Percentiles rank a stretch among this genome's conserved stretches.
These are phyloP conservation scores for Carduelis carduelis DNA, from an alignment of 2,797 vertebrate genomes.

Conservation along the genomic window DNA sequence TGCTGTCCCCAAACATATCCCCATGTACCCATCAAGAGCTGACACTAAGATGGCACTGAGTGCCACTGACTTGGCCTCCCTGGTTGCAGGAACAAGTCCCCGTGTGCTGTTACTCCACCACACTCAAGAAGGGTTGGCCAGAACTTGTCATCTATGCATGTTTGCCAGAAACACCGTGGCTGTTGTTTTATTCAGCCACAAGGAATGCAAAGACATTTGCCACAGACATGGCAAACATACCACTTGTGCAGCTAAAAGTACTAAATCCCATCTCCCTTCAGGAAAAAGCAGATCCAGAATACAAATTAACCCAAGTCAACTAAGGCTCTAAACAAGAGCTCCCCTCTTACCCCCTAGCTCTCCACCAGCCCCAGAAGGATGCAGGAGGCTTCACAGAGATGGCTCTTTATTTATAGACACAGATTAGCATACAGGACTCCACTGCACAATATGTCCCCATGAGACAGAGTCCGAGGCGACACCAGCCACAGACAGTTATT, in stretches of 20 bases:
- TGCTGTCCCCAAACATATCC: neutral
- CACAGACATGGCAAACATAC: neutral
- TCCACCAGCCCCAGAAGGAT: neutral
- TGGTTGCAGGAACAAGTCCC: neutral
- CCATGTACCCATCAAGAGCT: neutral
- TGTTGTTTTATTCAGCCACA: neutral
- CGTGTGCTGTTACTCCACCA: neutral
- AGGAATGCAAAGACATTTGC: neutral
- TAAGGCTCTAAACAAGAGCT: neutral
- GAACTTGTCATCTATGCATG: neutral
- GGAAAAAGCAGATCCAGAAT: neutral
- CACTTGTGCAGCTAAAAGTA: neutral
- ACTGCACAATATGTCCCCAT: neutral
- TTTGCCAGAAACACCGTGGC: neutral
- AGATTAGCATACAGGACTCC: slow-evolving; percentile 37
- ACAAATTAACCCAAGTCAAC: neutral
- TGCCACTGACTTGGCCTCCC: fast-evolving
- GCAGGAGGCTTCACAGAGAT: neutral
- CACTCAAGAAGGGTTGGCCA: fast-evolving
- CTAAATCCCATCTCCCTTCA: neutral
- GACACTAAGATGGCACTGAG: neutral
- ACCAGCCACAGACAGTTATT: slow-evolving; percentile 39
- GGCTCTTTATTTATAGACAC: slow-evolving; percentile 29
- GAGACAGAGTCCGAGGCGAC: neutral
- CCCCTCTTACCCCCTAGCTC: neutral